Conservation (phyloP, 1,140 invertebrate genomes). For the Berghia stephanieae region DNA sequence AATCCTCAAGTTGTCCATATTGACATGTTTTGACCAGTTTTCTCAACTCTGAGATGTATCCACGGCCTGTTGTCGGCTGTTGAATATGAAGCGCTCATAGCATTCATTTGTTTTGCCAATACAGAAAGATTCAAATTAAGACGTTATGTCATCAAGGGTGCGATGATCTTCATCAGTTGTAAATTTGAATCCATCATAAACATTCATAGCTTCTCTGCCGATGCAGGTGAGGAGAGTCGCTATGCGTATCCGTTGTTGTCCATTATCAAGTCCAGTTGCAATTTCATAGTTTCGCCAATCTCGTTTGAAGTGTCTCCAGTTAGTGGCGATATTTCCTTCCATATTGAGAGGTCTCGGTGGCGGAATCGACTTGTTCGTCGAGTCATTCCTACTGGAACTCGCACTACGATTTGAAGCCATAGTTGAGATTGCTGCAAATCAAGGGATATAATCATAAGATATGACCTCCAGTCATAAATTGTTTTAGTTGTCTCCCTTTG, state of each 20-base stretch:
- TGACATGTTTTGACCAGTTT: background rate
- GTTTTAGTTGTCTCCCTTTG: no score
- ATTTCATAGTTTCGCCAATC: slow-evolving; percentile 9
- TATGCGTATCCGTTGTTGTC: background rate
- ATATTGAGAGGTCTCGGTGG: background rate
- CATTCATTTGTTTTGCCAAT: background rate
- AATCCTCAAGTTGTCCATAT: background rate
- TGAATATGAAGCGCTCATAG: background rate
- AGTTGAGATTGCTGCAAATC: no score
- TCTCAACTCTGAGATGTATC: background rate
- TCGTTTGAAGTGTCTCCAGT: background rate
- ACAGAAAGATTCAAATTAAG: background rate
- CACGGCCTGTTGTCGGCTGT: background rate
- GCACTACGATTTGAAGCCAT: no score
- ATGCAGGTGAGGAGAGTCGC: background rate
- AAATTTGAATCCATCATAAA: background rate
- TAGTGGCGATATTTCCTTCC: background rate
- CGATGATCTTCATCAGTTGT: background rate
- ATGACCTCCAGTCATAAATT: no score
- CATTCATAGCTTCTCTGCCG: background rate
- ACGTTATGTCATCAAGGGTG: background rate
- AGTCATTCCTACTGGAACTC: no score
- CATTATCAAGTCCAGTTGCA: background rate
- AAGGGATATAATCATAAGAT: no score
- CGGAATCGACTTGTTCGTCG: no score